Base-by-base conservation (phyloP, 2,888 invertebrate genomes). In the Petrophora chlorosata region DNA sequence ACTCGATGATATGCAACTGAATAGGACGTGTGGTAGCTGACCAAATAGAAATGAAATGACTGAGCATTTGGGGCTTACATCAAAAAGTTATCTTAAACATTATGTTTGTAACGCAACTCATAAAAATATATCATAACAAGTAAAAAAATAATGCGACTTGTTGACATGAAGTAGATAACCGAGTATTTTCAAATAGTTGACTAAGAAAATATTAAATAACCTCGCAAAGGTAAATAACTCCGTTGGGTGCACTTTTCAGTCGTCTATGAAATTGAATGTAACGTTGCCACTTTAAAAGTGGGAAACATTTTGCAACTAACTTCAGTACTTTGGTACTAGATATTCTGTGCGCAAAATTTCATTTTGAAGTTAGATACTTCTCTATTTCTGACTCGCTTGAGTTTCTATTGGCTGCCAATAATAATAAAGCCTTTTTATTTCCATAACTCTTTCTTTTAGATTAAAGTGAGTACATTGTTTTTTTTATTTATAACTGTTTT, bases 221-320 rank as follows among this genome's bases (percentile, higher is more conserved):
- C 28, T 45, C 17, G 23, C 28, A 39, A 53, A 57, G 46, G 52
- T 49, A 12, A 53, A 55, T 41, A 53, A 47, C 41, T 46, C 58
- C 36, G 28, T 54, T 32, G 58, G 46, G 53, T 57, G 46, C 52
- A 66, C 56, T 63, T 60, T 63, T 59, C 65, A 44, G 32, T 47
- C 45, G 43, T 35, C 44, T 52, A 56, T 58, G 50, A 63, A 66
- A 65, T 57, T 60, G 46, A 63, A 61, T 66, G 36, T 41, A 59
- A 59, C 57, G 36, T 55, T 53, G 39, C 40, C 46, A 52, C 52
- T 57, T 50, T 51, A 52, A 41, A 55, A 49, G 46, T 46, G 34
- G 38, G 43, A 59, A 53, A 49, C 52, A 42, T 51, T 55, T 46
- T 32, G 49, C 40, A 46, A 43, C 48, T 52, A 38, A 49, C 39